Evolutionary conservation across 2,888 invertebrate genomes (phyloP).

Genomic region (Chaetogeoica ovagalla): DNA sequence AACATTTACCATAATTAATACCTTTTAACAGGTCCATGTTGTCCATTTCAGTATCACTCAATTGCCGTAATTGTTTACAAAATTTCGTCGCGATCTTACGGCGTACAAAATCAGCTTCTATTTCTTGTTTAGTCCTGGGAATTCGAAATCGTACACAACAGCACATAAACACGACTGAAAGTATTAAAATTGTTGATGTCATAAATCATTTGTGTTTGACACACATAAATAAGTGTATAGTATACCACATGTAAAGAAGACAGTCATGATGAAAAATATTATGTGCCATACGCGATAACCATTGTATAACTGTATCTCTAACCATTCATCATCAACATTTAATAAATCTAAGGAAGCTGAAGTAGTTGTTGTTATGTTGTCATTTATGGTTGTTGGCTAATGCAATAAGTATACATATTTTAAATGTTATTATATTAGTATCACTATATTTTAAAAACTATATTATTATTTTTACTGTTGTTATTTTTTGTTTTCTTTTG

Average conservation of each 20-base stretch:
- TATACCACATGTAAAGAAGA: slow-evolving; percentile 67
- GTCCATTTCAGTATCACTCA: slow-evolving; percentile 85
- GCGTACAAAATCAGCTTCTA: slow-evolving; percentile 87
- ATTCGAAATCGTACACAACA: slow-evolving; percentile 89
- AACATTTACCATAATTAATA: slow-evolving; percentile 58
- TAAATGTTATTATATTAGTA: not conserved
- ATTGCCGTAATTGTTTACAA: slow-evolving; percentile 75
- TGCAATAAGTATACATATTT: slow-evolving; percentile 18
- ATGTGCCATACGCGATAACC: slow-evolving; percentile 75
- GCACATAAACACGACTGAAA: slow-evolving; percentile 79
- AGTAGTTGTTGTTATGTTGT: slow-evolving; percentile 4
- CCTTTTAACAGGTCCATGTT: slow-evolving; percentile 76
- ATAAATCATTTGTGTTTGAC: slow-evolving; percentile 6
- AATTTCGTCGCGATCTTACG: slow-evolving; percentile 82
- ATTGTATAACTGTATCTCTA: slow-evolving; percentile 26
- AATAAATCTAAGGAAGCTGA: slow-evolving; percentile 4
- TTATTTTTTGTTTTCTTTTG: not conserved
- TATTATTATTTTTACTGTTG: not conserved
- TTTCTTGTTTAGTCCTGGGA: slow-evolving; percentile 92
- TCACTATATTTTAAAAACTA: not conserved
- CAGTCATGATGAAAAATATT: slow-evolving; percentile 71
- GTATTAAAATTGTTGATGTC: not conserved
- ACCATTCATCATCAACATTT: slow-evolving; percentile 25
- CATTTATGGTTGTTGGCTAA: not conserved
- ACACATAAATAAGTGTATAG: slow-evolving; percentile 50